Evolutionary conservation across 2,797 vertebrate species (phyloP).

Genomic region (Smutsia gigantea): DNA sequence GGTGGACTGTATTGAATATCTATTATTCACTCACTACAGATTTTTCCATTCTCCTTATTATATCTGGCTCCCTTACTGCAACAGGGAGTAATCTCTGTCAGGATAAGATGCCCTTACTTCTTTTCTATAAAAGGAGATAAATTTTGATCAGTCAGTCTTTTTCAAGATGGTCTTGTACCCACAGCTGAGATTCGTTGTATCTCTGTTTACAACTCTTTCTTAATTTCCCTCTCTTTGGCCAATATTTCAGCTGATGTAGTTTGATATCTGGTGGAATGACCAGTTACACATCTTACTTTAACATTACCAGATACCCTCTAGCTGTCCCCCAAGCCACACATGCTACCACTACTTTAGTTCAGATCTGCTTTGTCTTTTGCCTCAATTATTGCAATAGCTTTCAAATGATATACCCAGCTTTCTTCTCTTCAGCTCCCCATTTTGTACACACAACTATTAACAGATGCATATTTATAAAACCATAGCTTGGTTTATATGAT

Average conservation of each 20-base stretch:
- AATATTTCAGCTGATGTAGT: background rate
- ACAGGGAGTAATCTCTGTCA: background rate
- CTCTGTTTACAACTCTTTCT: background rate
- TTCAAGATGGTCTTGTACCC: background rate
- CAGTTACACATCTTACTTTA: background rate
- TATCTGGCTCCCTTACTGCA: background rate
- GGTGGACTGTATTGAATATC: background rate
- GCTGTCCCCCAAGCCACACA: background rate
- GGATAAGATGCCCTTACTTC: background rate
- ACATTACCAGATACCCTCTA: background rate
- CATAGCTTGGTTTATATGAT: background rate
- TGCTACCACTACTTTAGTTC: background rate
- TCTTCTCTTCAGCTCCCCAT: background rate
- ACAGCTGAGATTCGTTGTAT: background rate
- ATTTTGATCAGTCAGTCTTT: background rate
- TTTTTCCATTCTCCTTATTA: background rate
- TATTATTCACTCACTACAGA: background rate
- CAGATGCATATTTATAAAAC: background rate
- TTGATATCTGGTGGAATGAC: background rate
- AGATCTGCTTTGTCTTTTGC: background rate
- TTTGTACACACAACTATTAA: background rate
- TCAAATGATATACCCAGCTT: background rate
- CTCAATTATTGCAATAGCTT: background rate
- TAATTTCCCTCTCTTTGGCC: no score
- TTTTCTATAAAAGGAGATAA: background rate